Percentiles rank a stretch among this genome's conserved stretches.
phyloP scores from a whole-genome alignment of 1,140 invertebrate genomes.

The Gryon sp. region DNA sequence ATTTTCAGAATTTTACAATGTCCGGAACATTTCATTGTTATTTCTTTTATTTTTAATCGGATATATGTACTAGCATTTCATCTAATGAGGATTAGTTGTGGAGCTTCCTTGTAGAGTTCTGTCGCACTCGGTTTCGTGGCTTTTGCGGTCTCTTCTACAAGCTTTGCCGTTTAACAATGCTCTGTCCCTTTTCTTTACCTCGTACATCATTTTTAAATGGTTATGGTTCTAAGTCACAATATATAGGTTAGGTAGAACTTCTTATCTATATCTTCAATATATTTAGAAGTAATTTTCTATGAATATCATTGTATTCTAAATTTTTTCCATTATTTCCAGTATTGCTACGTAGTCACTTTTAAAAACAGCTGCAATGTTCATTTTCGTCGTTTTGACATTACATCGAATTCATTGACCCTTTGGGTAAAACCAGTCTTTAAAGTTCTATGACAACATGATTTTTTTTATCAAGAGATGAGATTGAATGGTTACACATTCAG shows the following conservation, averaged over 20 bases:
- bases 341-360: slow-evolving; percentile 60
- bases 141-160: slow-evolving; percentile 66
- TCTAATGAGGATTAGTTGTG: slow-evolving; percentile 67
- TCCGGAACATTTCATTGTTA: too few relatives aligned
- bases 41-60: slow-evolving; percentile 31
- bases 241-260: too few relatives aligned
- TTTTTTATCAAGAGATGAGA: slow-evolving; percentile 57
- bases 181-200: slow-evolving; percentile 24
- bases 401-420: slow-evolving; percentile 52
- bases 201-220: slow-evolving; percentile 43
- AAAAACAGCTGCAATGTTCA: slow-evolving; percentile 59
- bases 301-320: too few relatives aligned
- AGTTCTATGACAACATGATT: slow-evolving; percentile 60
- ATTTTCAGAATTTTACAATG: too few relatives aligned
- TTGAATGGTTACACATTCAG: slow-evolving; percentile 58
- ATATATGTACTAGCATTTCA: slow-evolving; percentile 31
- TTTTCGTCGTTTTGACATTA: slow-evolving; percentile 58
- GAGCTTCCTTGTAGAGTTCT: slow-evolving; percentile 67
- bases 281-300: too few relatives aligned
- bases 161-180: slow-evolving; percentile 65
- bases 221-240: too few relatives aligned
- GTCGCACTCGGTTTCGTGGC: slow-evolving; percentile 64
- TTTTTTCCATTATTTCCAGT: too few relatives aligned
- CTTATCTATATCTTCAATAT: too few relatives aligned
- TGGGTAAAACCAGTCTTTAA: slow-evolving; percentile 38